Base-by-base conservation (phyloP, 2,113 vertebrate genomes). In the Arothron firmamentum region DNA sequence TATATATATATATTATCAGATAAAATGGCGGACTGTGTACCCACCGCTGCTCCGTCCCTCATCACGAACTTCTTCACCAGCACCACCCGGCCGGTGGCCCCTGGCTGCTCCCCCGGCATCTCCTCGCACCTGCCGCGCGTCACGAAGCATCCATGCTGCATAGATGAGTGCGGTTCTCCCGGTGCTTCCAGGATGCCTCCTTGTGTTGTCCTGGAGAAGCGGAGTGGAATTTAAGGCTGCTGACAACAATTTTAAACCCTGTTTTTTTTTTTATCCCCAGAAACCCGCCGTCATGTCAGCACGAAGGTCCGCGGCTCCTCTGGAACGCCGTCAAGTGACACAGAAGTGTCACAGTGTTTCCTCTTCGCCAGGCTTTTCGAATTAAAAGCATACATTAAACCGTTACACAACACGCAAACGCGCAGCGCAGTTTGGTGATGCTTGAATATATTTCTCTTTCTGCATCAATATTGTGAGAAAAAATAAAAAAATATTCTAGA, bases 31-130 rank as follows among this genome's bases (percentile, higher is more conserved):
- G 51, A 18, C 14, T 9, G 1, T 34, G 5, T 45, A 83, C 90
- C 65, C 73, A 93, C 92, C 88, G 75, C 59, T 17, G 59, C 68
- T 65, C 89, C 91, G 75, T 92, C 90, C 77, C 86, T 90, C 90
- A 90, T 90, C 61, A 90, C 77, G 67, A 93, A 87, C 76, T 86
- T 90, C 74, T 91, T 93, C 47, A 93, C 91, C 72, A 93, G 75
- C 63, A 93, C 81, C 64, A 92, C 88, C 34, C 81, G 81, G 52
- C 83, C 87, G 74, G 84, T 57, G 50, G 67, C 61, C 65, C 56
- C 59, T 56, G 77, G 65, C 31, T 48, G 70, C 58, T 83, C 84
- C 46, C 34, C 84, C 42, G 78, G 52, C 79, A 83, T 86, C 70
- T 90, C 89, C 14, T 90, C 87, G 82, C 90, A 83, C 83, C 67